phyloP scores from a whole-genome alignment of 2,797 vertebrate genomes.

The Aythya fuligula region DNA sequence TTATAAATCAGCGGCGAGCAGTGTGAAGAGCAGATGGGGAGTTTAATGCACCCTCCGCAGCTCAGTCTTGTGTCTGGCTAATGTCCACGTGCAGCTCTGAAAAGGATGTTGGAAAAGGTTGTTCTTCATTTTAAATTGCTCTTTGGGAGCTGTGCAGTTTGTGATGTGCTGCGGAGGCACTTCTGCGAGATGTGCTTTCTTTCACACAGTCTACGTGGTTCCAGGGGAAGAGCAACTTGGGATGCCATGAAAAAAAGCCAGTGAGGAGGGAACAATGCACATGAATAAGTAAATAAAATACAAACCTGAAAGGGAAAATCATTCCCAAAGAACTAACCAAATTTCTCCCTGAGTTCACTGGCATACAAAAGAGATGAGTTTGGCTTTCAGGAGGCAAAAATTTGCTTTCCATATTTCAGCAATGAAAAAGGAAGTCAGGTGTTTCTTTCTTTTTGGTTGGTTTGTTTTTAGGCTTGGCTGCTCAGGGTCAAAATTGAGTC shows the following conservation, averaged over 20 bases:
- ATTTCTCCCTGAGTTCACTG: background rate
- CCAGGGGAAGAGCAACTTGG: conserved; percentile 30
- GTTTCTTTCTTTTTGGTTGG: too few relatives aligned
- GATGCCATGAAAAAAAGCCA: background rate
- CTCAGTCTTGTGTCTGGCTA: conserved; percentile 71
- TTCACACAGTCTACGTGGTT: background rate
- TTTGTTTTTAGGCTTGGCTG: background rate
- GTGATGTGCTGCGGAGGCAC: background rate
- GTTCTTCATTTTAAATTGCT: conserved; percentile 75
- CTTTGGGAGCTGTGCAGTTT: conserved; percentile 31
- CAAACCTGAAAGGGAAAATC: background rate
- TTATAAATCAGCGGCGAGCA: conserved; percentile 63
- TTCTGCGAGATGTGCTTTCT: conserved; percentile 31
- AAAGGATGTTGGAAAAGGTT: conserved; percentile 65
- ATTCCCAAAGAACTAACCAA: background rate
- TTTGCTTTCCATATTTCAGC: background rate
- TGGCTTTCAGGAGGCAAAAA: background rate
- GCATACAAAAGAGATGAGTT: background rate
- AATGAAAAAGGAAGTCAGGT: background rate
- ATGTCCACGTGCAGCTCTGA: conserved; percentile 60
- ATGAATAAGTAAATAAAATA: background rate
- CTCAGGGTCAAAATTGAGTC: background rate
- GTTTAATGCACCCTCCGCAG: conserved; percentile 61
- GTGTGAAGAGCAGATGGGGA: conserved; percentile 66
- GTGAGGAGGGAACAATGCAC: background rate